Percentiles rank a stretch among this genome's conserved stretches.
Evolutionary conservation across 2,888 invertebrate species (phyloP).

Genomic region (Argyresthia goedartella): DNA sequence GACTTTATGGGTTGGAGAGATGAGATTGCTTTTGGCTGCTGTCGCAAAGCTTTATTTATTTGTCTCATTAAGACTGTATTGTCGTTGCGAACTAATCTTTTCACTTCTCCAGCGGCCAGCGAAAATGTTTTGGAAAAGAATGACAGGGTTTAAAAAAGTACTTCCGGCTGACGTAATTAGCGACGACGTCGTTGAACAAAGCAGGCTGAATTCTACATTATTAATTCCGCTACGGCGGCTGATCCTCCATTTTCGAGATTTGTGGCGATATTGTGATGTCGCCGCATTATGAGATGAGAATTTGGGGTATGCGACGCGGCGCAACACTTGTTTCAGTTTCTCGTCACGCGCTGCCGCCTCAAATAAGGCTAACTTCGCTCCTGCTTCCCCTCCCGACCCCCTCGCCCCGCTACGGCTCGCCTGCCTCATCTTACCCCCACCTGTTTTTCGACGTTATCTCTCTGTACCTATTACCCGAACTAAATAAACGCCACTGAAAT

Average conservation of each 20-base stretch:
- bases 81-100: not conserved
- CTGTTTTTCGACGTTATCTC: constrained; percentile 22
- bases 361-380: constrained; percentile 64
- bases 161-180: too few relatives aligned
- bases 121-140: too few relatives aligned
- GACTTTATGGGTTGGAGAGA: constrained; percentile 29
- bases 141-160: too few relatives aligned
- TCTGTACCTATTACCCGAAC: constrained; percentile 2
- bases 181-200: not conserved
- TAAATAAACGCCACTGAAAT: constrained; percentile 1
- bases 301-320: constrained; percentile 34
- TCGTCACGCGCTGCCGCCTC: constrained; percentile 62
- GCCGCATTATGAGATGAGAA: constrained; percentile 55
- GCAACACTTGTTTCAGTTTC: constrained; percentile 58
- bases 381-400: constrained; percentile 30
- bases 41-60: constrained; percentile 1
- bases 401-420: constrained; percentile 37
- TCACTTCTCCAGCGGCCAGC: too few relatives aligned
- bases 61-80: not conserved
- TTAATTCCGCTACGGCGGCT: constrained; percentile 18
- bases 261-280: constrained; percentile 57
- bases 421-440: constrained; percentile 31
- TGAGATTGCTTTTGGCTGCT: constrained; percentile 1
- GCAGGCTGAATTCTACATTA: not conserved
- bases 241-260: constrained; percentile 57